Evolutionary conservation across 2,113 vertebrate species (phyloP), one percentile per base, ranked within the genome.

Genomic region (Esox niger): DNA sequence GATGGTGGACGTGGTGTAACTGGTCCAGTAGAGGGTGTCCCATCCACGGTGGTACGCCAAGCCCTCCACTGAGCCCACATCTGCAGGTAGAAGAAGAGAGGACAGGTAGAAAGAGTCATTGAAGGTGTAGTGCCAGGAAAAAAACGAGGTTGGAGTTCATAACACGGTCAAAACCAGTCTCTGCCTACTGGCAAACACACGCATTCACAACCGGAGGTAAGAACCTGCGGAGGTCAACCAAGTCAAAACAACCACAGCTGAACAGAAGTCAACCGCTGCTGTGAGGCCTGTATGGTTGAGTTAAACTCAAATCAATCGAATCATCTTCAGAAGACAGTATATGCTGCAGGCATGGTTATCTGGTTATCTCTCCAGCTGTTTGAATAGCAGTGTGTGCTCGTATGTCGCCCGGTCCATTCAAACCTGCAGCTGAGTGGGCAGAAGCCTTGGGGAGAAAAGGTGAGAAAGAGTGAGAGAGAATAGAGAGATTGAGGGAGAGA

Each of bases 1-100:
- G 80, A 97, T 98, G 86, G 97, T 98, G 80, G 96, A 98, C 0
- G 97, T 97, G 13, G 97, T 98, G 78, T 97, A 99, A 86, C 97
- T 98, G 0, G 96, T 98, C 97, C 96, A 99, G 87, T 98, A 98
- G 4, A 99, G 92, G 0, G 96, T 94, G 67, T 99, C 97, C 97
- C 97, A 99, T 73, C 89, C 93, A 0, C 95, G 92, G 84, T 99
- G 96, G 85, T 99, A 99, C 0, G 97, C 94, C 86, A 99, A 87
- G n/a, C 97, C 97, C 84, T 99, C 97, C 74, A 99, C 96, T 0
- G 97, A 98, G 62, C 97, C 97, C 61, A 98, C 96, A 0, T 97
- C 97, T 98, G 87, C n/a, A 4, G 21, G 72, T 27, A 68, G 15
- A 35, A 38, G 15, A 33, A 33, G 26, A 73, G 13, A 66, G 29